Evolutionary conservation across 2,888 invertebrate genomes (phyloP).

Genomic region (Dione vanillae): DNA sequence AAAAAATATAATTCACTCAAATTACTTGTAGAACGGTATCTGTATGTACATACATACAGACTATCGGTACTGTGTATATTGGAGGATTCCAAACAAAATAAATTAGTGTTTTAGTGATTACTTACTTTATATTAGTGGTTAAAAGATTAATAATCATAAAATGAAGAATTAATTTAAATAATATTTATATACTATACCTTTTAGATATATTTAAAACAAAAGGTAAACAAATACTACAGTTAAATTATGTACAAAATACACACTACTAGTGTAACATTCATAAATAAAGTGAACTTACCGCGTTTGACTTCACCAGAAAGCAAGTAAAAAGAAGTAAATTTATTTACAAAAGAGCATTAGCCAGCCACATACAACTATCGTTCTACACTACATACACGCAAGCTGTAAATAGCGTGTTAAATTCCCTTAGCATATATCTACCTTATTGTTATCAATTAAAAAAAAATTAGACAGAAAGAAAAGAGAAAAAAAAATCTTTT

Average conservation of each 20-base stretch:
- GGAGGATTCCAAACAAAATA: too few relatives aligned
- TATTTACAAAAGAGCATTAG: slow-evolving; percentile 75
- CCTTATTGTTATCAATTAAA: background rate
- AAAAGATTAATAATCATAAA: too few relatives aligned
- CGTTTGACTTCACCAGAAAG: slow-evolving; percentile 78
- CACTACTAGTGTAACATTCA: slow-evolving; percentile 30
- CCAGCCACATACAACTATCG: slow-evolving; percentile 54
- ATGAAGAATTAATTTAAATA: background rate
- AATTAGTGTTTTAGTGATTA: too few relatives aligned
- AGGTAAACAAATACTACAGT: background rate
- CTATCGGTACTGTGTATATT: too few relatives aligned
- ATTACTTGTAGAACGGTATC: too few relatives aligned
- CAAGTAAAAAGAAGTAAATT: slow-evolving; percentile 78
- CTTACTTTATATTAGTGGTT: too few relatives aligned
- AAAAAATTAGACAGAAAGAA: background rate
- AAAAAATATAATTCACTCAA: too few relatives aligned
- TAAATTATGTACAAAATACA: slow-evolving; percentile 27
- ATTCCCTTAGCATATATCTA: slow-evolving; percentile 12
- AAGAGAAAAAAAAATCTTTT: background rate
- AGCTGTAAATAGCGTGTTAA: slow-evolving; percentile 4
- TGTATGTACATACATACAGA: too few relatives aligned
- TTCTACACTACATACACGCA: background rate
- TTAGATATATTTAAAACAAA: background rate
- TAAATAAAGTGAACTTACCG: slow-evolving; percentile 66
- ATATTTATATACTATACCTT: background rate